These are phyloP conservation scores for Diorhabda elongata DNA, from an alignment of 1,140 invertebrate genomes.

Conservation along the genomic window DNA sequence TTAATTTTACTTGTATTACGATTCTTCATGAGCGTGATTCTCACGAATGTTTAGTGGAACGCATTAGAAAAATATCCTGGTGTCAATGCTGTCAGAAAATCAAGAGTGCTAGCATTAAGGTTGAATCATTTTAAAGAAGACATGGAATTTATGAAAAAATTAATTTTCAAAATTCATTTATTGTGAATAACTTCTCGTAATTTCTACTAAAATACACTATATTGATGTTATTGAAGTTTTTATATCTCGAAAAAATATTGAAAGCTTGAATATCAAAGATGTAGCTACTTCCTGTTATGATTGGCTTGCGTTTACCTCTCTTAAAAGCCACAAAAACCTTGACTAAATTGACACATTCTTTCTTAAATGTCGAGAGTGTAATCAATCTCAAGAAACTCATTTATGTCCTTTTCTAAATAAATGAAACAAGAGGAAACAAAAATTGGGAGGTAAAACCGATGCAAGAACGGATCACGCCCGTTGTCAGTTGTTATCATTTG, in stretches of 20 bases:
- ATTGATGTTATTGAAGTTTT: background rate
- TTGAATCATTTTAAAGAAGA: too few relatives aligned
- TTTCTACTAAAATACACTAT: too few relatives aligned
- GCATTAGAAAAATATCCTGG: too few relatives aligned
- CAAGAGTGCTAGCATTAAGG: too few relatives aligned
- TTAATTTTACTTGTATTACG: too few relatives aligned
- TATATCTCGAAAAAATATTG: background rate
- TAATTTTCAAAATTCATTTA: too few relatives aligned
- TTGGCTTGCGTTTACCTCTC: background rate
- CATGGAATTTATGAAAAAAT: too few relatives aligned
- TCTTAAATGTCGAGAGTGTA: background rate
- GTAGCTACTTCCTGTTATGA: background rate
- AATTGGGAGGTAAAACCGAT: background rate
- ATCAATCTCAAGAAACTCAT: constrained; percentile 2
- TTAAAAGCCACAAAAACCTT: background rate
- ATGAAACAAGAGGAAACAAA: constrained; percentile 2
- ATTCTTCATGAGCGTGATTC: too few relatives aligned
- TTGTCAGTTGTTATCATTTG: constrained; percentile 1
- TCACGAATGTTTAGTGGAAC: too few relatives aligned
- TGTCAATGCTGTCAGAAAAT: too few relatives aligned
- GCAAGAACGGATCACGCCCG: background rate
- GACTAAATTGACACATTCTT: background rate
- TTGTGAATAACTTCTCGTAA: too few relatives aligned
- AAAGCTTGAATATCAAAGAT: background rate
- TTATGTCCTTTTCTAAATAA: constrained; percentile 3